Evolutionary conservation across 1,140 invertebrate species (phyloP).

Genomic region (Drosophila rhopaloa): DNA sequence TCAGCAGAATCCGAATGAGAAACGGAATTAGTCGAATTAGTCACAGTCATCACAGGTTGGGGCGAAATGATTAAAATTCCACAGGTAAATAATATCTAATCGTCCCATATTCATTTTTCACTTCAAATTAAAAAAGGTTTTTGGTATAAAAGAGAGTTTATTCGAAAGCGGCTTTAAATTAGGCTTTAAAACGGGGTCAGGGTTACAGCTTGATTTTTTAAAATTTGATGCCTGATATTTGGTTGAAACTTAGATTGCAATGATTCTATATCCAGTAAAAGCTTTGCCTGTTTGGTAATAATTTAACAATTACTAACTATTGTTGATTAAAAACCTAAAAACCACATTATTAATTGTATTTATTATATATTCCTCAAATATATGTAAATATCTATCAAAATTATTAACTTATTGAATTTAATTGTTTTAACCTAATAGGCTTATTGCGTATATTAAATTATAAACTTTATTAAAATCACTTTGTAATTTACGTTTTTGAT

Average conservation of each 20-base stretch:
- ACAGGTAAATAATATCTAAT: constrained; percentile 14
- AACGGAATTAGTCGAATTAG: constrained; percentile 38
- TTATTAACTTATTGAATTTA: too few species aligned
- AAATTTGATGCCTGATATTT: background rate
- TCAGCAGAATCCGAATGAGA: constrained; percentile 31
- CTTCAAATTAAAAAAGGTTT: too few species aligned
- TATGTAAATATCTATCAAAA: too few species aligned
- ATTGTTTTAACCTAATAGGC: too few species aligned
- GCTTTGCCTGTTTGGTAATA: background rate
- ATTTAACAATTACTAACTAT: too few species aligned
- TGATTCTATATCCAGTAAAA: background rate
- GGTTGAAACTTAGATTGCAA: background rate
- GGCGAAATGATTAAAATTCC: constrained; percentile 12
- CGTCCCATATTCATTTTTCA: background rate
- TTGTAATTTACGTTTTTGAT: background rate
- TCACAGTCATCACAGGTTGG: constrained; percentile 18
- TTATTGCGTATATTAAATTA: too few species aligned
- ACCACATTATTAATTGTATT: too few species aligned
- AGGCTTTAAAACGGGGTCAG: constrained; percentile 3
- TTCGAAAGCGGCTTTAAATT: background rate
- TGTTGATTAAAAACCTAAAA: too few species aligned
- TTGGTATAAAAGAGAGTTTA: background rate
- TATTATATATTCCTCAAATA: too few species aligned
- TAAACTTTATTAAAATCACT: too few species aligned
- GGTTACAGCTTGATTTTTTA: background rate